Evolutionary conservation across 2,113 vertebrate genomes (phyloP), one percentile per base, ranked within the genome.

Genomic region (Dendropsophus ebraccatus): DNA sequence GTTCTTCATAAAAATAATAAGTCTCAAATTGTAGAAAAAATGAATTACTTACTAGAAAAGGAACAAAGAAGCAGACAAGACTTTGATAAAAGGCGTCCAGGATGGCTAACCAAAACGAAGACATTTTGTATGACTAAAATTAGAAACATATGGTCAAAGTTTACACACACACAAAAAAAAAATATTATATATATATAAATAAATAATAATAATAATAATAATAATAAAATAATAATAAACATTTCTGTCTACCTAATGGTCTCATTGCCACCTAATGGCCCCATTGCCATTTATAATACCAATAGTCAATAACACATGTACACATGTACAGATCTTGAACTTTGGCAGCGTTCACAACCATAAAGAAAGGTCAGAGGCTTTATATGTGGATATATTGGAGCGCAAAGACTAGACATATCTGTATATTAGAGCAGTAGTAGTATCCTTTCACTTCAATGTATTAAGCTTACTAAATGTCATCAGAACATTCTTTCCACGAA

Each of bases 11-110:
- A 17, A 52, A 17, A 30, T 32, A 65, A 65, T 7, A 0, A 14
- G 30, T 28, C 12, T 3, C 25, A 62, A 28, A 65, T 17, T 17
- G 13, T 14, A 65, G 62, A 65, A 11, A 30, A 30, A 73, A 0
- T 28, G 83, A 45, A 47, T 1, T 81, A 94, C 94, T 95, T 92
- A 95, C 93, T 30, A 91, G 94, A 75, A 94, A 96, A 90, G 94
- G 93, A 87, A 95, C 89, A 79, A 95, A 94, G 90, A 96, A 96
- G 90, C 95, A 96, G 87, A 92, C 10, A 0, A 95, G 87, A 78
- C 95, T 96, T 89, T 96, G 95, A 87, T 96, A 96, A 88, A 96
- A 94, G 35, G 94, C 94, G 84, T 96, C 95, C 88, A 95, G 6
- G 87, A 96, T 88, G 28, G 92, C 94, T 56, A 94, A 90, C 92